These are phyloP conservation scores for Glareola pratincola DNA, from an alignment of 2,113 vertebrate species.

Conservation along the genomic window DNA sequence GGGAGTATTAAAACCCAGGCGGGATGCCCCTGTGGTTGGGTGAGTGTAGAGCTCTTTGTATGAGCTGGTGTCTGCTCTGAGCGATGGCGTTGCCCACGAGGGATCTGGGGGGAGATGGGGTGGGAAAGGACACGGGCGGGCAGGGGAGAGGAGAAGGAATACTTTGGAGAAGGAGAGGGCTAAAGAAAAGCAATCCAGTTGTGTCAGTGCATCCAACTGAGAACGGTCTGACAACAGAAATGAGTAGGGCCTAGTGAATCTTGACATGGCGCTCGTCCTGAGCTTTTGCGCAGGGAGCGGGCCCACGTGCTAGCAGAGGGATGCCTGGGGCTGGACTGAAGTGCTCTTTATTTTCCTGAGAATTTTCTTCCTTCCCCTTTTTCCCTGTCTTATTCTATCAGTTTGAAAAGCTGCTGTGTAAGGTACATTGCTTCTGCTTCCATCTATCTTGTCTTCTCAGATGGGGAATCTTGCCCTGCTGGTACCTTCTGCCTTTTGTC, in stretches of 20 bases:
- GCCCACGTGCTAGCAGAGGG: background rate
- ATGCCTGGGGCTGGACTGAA: background rate
- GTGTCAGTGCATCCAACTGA: background rate
- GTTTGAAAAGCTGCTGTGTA: background rate
- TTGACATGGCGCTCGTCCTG: rapidly evolving
- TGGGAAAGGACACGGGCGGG: background rate
- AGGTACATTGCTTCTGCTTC: background rate
- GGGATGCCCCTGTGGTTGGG: constrained; percentile 54
- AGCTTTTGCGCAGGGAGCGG: background rate
- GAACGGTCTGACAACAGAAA: background rate
- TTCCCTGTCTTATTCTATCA: background rate
- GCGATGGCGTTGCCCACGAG: background rate
- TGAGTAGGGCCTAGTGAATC: background rate
- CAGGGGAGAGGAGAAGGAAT: background rate
- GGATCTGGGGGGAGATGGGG: background rate
- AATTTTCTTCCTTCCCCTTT: background rate
- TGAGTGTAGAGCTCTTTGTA: constrained; percentile 49
- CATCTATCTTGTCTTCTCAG: background rate
- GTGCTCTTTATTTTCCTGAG: background rate
- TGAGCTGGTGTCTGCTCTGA: constrained; percentile 14
- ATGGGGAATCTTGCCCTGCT: background rate
- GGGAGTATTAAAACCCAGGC: constrained; percentile 55
- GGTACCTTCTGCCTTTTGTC: background rate
- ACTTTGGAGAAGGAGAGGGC: background rate
- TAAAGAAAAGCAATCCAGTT: background rate